Conservation (phyloP, 1,140 invertebrate genomes). For the Vanessa tameamea region DNA sequence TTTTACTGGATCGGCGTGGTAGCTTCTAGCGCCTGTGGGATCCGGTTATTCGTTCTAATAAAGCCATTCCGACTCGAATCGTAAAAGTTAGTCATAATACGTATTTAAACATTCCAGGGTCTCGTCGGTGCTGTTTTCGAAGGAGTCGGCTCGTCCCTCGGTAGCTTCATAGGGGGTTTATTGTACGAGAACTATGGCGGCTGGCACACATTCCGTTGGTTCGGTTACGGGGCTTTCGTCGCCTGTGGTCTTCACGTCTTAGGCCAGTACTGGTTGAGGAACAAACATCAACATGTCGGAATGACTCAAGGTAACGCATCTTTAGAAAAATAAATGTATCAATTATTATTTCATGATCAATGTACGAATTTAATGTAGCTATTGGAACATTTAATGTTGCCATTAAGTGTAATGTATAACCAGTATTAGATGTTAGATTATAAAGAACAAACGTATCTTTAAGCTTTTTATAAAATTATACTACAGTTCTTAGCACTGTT, state of each 20-base stretch:
- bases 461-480: no score
- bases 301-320: slow-evolving; percentile 60
- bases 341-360: not conserved
- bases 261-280: slow-evolving; percentile 47
- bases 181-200: slow-evolving; percentile 84
- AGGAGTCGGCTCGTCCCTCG: slow-evolving; percentile 89
- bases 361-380: no score
- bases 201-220: slow-evolving; percentile 85
- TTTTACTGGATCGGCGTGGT: no score
- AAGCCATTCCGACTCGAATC: no score
- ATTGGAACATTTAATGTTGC: no score
- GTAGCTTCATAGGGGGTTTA: slow-evolving; percentile 87
- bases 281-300: slow-evolving; percentile 39
- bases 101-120: slow-evolving; percentile 80
- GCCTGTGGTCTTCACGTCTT: slow-evolving; percentile 83
- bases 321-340: not conserved
- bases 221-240: slow-evolving; percentile 85
- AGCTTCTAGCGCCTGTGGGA: no score
- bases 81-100: no score
- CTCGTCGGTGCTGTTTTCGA: slow-evolving; percentile 92
- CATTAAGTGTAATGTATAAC: no score
- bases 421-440: no score
- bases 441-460: no score
- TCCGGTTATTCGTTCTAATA: no score
- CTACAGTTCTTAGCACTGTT: no score